Conservation (phyloP, 2,888 invertebrate genomes). For the Calameuta filiformis region DNA sequence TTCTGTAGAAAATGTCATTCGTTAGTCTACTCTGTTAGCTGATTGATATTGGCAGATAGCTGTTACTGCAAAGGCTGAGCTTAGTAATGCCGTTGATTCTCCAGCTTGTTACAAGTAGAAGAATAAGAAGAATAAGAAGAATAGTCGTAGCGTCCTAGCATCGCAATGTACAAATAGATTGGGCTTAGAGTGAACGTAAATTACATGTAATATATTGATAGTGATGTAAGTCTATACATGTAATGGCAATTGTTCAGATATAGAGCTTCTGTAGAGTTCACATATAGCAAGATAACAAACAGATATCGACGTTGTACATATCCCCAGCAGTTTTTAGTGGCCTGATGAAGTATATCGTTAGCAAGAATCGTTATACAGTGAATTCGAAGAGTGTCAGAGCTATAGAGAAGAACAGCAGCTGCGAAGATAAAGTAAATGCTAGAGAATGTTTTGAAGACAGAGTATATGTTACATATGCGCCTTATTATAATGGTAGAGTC, state of each 20-base stretch:
- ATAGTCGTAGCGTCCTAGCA: neutral
- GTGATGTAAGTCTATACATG: neutral
- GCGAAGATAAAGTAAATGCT: neutral
- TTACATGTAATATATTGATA: neutral
- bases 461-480: neutral
- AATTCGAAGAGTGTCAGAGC: neutral
- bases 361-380: neutral
- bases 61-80: neutral
- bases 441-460: neutral
- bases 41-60: neutral
- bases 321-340: neutral
- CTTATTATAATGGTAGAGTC: neutral
- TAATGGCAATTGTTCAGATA: neutral
- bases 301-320: neutral
- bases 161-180: neutral
- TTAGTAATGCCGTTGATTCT: neutral
- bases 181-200: neutral
- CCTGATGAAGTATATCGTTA: neutral
- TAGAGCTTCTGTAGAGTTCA: neutral
- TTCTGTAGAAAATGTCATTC: slow-evolving; percentile 43
- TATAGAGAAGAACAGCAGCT: neutral
- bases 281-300: neutral
- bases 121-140: neutral
- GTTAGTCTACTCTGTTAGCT: neutral
- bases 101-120: neutral